Conservation (phyloP, 2,113 vertebrate species). For the Psettodes erumei region DNA sequence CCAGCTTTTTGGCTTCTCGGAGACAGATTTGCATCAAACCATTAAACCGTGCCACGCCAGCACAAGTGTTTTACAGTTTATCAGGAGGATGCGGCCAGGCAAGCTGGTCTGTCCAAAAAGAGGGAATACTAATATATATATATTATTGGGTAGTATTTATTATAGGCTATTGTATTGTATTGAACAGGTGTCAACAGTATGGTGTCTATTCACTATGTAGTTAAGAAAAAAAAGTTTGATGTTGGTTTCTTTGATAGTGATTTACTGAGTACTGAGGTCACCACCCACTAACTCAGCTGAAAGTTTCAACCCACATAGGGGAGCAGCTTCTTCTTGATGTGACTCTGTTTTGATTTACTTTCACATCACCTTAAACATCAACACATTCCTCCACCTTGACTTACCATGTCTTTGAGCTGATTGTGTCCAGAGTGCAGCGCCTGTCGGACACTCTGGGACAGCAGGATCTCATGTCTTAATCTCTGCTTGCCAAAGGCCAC, state of each 20-base stretch:
- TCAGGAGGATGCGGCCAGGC: too few species aligned
- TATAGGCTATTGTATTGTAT: not conserved
- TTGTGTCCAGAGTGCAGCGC: conserved; percentile 94
- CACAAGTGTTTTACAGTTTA: too few species aligned
- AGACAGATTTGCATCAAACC: not conserved
- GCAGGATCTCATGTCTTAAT: conserved; percentile 94
- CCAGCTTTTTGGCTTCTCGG: not conserved
- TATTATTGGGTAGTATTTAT: not conserved
- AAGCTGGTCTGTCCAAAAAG: too few species aligned
- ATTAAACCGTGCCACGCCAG: too few species aligned
- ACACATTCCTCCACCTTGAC: conserved; percentile 2
- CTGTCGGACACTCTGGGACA: conserved; percentile 97
- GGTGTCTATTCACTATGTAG: not conserved
- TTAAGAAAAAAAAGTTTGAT: not conserved
- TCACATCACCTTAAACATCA: not conserved
- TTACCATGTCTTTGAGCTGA: conserved; percentile 96
- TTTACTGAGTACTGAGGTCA: not conserved
- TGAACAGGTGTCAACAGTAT: not conserved
- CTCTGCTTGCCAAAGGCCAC: conserved; percentile 98
- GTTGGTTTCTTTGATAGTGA: not conserved
- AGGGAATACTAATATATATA: too few species aligned
- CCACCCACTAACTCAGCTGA: not conserved
- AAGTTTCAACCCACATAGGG: not conserved
- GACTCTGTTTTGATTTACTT: not conserved
- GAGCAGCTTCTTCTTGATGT: not conserved